Evolutionary conservation across 2,888 invertebrate species (phyloP).

Genomic region (Ectemnius cavifrons): DNA sequence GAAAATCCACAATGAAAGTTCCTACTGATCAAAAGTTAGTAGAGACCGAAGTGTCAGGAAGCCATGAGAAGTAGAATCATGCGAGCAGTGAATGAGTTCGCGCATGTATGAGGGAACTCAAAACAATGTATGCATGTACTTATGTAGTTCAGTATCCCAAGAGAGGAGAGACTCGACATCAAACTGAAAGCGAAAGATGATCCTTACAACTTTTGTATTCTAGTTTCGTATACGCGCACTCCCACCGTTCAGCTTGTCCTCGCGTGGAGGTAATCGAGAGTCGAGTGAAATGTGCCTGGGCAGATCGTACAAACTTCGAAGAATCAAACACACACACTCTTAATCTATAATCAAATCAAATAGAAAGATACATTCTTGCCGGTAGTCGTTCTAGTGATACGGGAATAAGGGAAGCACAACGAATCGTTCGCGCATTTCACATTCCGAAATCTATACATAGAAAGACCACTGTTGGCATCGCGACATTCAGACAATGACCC

Average conservation of each 20-base stretch:
- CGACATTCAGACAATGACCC: slow-evolving; percentile 13
- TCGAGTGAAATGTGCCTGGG: slow-evolving; percentile 35
- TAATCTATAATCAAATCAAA: slow-evolving; percentile 29
- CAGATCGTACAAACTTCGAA: slow-evolving; percentile 9
- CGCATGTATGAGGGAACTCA: too few relatives aligned
- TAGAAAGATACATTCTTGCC: slow-evolving; percentile 14
- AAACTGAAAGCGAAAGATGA: not conserved
- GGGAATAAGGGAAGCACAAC: slow-evolving; percentile 37
- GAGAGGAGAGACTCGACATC: slow-evolving; percentile 7
- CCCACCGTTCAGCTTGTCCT: not conserved
- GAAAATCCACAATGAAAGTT: slow-evolving; percentile 40
- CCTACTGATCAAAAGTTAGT: slow-evolving; percentile 32
- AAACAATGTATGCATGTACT: too few relatives aligned
- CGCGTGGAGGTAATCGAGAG: not conserved
- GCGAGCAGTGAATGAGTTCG: not conserved
- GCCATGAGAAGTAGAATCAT: not conserved
- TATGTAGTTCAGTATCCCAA: not conserved
- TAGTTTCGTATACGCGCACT: too few relatives aligned
- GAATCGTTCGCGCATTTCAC: slow-evolving; percentile 51
- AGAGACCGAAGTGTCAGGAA: slow-evolving; percentile 18
- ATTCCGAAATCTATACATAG: slow-evolving; percentile 46
- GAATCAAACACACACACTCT: slow-evolving; percentile 12
- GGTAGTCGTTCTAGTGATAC: slow-evolving; percentile 25
- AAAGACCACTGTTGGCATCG: slow-evolving; percentile 4
- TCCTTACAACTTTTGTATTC: not conserved